These are phyloP conservation scores for Pseudobourletiella spinata DNA, from an alignment of 1,140 invertebrate species.

Conservation along the genomic window DNA sequence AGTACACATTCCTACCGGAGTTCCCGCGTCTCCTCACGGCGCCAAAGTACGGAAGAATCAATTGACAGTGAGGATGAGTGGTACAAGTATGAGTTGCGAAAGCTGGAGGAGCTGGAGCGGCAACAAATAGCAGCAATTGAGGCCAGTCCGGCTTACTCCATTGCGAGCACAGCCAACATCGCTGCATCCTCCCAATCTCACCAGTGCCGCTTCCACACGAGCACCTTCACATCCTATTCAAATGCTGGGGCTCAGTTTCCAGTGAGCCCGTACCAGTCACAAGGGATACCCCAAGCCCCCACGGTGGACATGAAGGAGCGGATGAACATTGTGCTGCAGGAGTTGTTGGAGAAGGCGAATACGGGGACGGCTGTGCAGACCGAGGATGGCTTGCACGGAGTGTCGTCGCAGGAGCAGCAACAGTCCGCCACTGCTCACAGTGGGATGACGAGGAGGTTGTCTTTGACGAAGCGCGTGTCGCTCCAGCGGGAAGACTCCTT, in stretches of 20 bases:
- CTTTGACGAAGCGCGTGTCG: conserved; percentile 20
- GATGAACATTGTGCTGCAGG: conserved; percentile 65
- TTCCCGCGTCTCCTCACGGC: conserved; percentile 71
- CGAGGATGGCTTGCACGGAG: no score
- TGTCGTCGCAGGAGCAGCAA: no score
- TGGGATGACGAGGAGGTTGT: conserved; percentile 24
- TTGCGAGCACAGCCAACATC: not conserved
- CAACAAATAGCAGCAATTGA: conserved; percentile 56
- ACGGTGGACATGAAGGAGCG: conserved; percentile 55
- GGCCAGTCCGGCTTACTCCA: not conserved
- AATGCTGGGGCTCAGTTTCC: not conserved
- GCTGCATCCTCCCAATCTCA: not conserved
- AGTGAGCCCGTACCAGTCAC: not conserved
- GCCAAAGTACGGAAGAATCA: conserved; percentile 84
- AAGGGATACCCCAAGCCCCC: conserved; percentile 22
- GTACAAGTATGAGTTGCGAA: conserved; percentile 78
- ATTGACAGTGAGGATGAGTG: conserved; percentile 90
- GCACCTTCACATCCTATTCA: not conserved
- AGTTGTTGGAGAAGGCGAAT: conserved; percentile 59
- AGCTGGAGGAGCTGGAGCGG: conserved; percentile 75
- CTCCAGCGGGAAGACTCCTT: conserved; percentile 31
- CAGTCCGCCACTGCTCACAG: not conserved
- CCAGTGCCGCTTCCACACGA: conserved; percentile 4
- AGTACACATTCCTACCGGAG: conserved; percentile 78
- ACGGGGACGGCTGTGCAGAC: conserved; percentile 22